These are phyloP conservation scores for Ditylenchus weischeri DNA, from an alignment of 2,888 invertebrate species.

Conservation along the genomic window DNA sequence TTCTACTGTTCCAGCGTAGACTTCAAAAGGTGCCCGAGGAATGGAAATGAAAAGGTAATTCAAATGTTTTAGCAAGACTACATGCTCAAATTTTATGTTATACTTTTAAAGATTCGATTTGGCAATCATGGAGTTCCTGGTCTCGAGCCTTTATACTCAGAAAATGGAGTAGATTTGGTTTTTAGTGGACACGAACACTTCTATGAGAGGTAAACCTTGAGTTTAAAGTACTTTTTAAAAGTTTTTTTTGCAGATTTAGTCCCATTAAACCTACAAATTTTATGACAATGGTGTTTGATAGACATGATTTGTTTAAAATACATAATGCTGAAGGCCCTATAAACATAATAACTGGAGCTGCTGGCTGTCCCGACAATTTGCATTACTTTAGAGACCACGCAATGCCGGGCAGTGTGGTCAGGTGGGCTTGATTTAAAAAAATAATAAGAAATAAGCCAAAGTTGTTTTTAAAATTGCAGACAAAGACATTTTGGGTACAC, in stretches of 20 bases:
- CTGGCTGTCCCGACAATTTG: background rate
- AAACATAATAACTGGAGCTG: slow-evolving; percentile 9
- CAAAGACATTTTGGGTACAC: slow-evolving; percentile 1
- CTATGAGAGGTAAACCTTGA: background rate
- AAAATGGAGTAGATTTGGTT: background rate
- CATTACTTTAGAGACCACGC: background rate
- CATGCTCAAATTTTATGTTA: background rate
- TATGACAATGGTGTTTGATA: too few relatives aligned
- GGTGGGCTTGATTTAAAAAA: background rate
- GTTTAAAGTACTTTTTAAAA: too few relatives aligned
- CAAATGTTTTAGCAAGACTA: background rate
- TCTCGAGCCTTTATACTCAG: background rate
- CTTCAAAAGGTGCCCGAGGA: background rate
- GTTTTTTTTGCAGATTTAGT: too few relatives aligned
- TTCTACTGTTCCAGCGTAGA: slow-evolving; percentile 1
- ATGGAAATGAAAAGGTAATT: background rate
- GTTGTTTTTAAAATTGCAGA: slow-evolving; percentile 8
- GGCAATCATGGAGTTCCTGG: background rate
- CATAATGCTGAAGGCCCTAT: background rate
- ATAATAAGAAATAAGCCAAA: background rate
- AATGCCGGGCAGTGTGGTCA: background rate
- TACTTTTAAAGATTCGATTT: background rate
- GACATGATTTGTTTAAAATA: background rate
- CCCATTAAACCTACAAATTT: too few relatives aligned
- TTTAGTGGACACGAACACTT: slow-evolving; percentile 13